Base-by-base conservation (phyloP, 2,113 vertebrate genomes). In the Amia ocellicauda region DNA sequence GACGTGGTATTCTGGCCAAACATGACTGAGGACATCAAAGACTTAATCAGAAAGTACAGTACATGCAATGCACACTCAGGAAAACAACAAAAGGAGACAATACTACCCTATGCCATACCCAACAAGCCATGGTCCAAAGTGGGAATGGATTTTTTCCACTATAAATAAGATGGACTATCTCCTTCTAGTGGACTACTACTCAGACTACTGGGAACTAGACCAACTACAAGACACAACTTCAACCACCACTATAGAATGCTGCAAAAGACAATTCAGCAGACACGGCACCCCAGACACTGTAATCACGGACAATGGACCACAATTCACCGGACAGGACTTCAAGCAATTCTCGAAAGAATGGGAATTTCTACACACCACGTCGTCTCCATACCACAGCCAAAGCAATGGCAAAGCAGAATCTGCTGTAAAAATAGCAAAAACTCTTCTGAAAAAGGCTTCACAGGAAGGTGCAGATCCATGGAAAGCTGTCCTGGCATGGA, bases 171-270 rank as follows among this genome's bases (percentile, higher is more conserved):
- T 58, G 20, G 73, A 74, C 45, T 67, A 63, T 20, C 29, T 45
- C 40, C 43, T 54, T 50, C 74, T 42, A 55, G 68, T 60, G 74
- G 68, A 73, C 70, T 74, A 72, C 20, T 49, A 70, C 36, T 69
- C 51, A 56, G 78, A 80, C 74, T 79, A 80, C 74, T 71, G 66
- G 73, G 73, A 77, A 74, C 60, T 69, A 64, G 68, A 72, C 10
- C 3, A 56, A 14, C 22, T 47, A 7, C 26, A 19, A 20, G 62
- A 64, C 62, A 22, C 11, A 10, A 53, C 51, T 19, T 2, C 62
- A 64, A 40, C 51, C 20, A 31, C 52, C 4, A 23, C 54, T 36
- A 31, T 43, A 26, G 62, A 64, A 14, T 45, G 20, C 19, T 49
- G 22, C 42, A 45, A 61, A 17, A 16, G 41, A 17, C 42, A 49